Percentiles rank a stretch among this genome's conserved stretches.
Evolutionary conservation across 2,888 invertebrate genomes (phyloP).

Genomic region (Drosophila helvetica): DNA sequence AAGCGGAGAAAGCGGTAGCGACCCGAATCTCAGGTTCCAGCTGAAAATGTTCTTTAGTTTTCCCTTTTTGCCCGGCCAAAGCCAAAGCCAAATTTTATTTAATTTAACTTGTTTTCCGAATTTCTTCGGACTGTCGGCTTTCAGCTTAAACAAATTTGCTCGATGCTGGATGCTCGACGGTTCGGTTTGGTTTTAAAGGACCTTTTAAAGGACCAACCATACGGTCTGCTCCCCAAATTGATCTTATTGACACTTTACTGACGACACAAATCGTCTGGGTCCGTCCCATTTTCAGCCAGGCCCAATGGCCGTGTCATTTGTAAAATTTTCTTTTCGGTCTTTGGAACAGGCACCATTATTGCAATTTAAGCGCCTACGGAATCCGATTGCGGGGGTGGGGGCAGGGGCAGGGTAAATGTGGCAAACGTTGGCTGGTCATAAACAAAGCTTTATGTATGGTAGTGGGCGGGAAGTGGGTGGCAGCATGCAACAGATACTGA

Average conservation of each 20-base stretch:
- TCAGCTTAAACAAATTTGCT: slow-evolving; percentile 64
- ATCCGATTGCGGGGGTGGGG: not conserved
- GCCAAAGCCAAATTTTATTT: slow-evolving; percentile 51
- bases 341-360: slow-evolving; percentile 22
- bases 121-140: slow-evolving; percentile 1
- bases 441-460: slow-evolving; percentile 36
- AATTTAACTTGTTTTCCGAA: slow-evolving; percentile 53
- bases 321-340: slow-evolving; percentile 42
- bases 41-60: slow-evolving; percentile 25
- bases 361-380: slow-evolving; percentile 54
- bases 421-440: slow-evolving; percentile 52
- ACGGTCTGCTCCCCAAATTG: slow-evolving; percentile 56
- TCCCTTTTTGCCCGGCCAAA: slow-evolving; percentile 8
- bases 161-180: slow-evolving; percentile 32
- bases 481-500: slow-evolving; percentile 53
- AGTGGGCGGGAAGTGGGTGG: not conserved
- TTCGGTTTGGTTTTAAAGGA: no score
- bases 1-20: slow-evolving; percentile 1
- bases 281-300: slow-evolving; percentile 25
- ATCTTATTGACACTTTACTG: slow-evolving; percentile 74
- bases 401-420: slow-evolving; percentile 12
- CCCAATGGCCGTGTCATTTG: slow-evolving; percentile 70
- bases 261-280: slow-evolving; percentile 56
- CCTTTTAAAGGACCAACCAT: slow-evolving; percentile 39
- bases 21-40: slow-evolving; percentile 31